Evolutionary conservation across 2,888 invertebrate species (phyloP), one percentile per base, ranked within the genome.

Genomic region (Drosophila merina): DNA sequence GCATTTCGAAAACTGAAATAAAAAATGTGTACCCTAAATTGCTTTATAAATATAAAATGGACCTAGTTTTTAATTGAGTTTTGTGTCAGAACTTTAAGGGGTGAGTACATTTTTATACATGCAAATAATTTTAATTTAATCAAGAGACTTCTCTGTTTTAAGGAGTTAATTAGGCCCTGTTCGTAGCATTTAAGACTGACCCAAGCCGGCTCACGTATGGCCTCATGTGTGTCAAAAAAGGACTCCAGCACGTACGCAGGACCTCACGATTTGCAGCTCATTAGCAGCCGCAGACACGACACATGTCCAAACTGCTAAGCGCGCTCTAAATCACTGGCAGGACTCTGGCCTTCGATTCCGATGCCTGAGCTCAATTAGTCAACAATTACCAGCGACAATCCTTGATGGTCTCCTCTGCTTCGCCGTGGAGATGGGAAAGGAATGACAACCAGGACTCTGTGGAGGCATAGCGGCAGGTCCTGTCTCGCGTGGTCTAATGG

Each of bases 201-300:
- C 70, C 7, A 54, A 48, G 49, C 40, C 42, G 7, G 38, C 47
- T 38, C 51, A 47, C 47, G 38, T 50, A 33, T 31, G 55, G 40
- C 48, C 10, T 28, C 26, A 20, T 38, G 47, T 45, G 36, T 51
- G 44, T 50, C 30, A 45, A 48, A 52, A 42, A 63, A 60, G 62
- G 73, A 63, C 52, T 63, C 62, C 60, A 31, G 71, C 81, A 81
- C 86, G 81, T 81, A 86, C 72, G 59, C 67, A 45, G 80, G 77
- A 75, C 76, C 81, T 68, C 79, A 77, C 87, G 75, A 82, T 82
- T 82, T 85, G 79, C 85, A 85, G 87, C 85, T 82, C 87, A 87
- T 85, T 82, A 87, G 87, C 85, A 73, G 59, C 69, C 75, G 76
- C 64, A 81, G 79, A 71, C 79, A 73, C 73, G 76, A 81, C 86